These are phyloP conservation scores for Ascaphus truei DNA, from an alignment of 2,113 vertebrate species.

Conservation along the genomic window DNA sequence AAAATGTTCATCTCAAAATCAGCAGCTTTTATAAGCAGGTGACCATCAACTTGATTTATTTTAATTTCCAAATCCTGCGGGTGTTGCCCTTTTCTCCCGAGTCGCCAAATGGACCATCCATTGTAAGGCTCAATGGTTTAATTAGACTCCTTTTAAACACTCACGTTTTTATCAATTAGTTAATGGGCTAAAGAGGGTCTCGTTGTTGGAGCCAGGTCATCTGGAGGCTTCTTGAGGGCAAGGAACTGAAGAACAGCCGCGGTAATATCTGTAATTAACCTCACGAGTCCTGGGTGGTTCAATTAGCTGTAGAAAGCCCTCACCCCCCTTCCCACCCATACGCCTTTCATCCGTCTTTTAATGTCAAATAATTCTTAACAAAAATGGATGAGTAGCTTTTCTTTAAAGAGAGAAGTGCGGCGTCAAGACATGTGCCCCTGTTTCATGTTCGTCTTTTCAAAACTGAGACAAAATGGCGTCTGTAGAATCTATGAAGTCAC, in stretches of 20 bases:
- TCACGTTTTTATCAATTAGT: conserved; percentile 83
- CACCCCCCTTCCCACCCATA: conserved; percentile 49
- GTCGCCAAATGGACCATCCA: conserved; percentile 70
- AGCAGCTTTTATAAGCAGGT: no score
- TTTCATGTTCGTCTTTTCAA: no score
- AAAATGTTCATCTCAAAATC: no score
- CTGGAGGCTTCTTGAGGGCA: conserved; percentile 70
- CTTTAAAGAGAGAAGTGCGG: conserved; percentile 32
- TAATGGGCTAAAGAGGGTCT: conserved; percentile 75
- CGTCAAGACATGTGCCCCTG: conserved; percentile 39
- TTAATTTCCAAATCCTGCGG: conserved; percentile 56
- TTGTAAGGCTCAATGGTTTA: conserved; percentile 75
- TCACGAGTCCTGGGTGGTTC: conserved; percentile 67
- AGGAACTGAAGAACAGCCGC: conserved; percentile 68
- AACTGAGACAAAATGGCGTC: no score
- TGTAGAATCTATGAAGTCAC: no score
- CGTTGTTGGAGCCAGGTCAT: conserved; percentile 76
- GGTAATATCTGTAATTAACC: conserved; percentile 80
- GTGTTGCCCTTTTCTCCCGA: conserved; percentile 72
- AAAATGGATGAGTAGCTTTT: conserved; percentile 46
- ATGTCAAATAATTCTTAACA: conserved; percentile 57
- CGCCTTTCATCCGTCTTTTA: conserved; percentile 61
- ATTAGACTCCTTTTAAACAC: conserved; percentile 78
- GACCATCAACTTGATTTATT: no score
- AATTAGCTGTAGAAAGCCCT: conserved; percentile 60